Evolutionary conservation across 2,797 vertebrate species (phyloP).

Genomic region (Erpetoichthys calabaricus): DNA sequence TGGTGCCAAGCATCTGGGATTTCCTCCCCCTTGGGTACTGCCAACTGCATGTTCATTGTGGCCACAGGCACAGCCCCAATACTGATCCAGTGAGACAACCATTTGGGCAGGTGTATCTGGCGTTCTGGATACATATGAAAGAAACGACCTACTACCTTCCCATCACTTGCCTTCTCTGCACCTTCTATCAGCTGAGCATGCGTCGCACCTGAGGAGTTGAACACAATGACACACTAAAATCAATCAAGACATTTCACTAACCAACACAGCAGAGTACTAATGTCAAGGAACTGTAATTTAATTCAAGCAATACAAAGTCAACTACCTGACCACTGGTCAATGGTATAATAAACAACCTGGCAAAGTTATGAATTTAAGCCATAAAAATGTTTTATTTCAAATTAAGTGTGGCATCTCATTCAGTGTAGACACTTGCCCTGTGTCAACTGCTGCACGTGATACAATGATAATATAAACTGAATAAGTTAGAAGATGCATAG

Average conservation of each 20-base stretch:
- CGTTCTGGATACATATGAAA: slow-evolving; percentile 46
- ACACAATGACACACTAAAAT: slow-evolving; percentile 7
- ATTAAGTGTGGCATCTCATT: too few species aligned
- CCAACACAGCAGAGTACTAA: background rate
- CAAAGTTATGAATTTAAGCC: too few species aligned
- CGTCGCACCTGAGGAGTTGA: slow-evolving; percentile 40
- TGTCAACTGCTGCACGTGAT: too few species aligned
- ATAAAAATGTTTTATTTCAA: too few species aligned
- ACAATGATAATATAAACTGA: too few species aligned
- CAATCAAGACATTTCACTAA: background rate
- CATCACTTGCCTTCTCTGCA: slow-evolving; percentile 37
- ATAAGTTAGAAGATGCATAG: too few species aligned
- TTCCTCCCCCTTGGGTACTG: slow-evolving; percentile 43
- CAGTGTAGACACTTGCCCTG: too few species aligned
- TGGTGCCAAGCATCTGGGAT: slow-evolving; percentile 64
- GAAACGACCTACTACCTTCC: slow-evolving; percentile 39
- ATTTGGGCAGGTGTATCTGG: slow-evolving; percentile 31
- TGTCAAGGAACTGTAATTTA: background rate
- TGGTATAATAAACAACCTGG: too few species aligned
- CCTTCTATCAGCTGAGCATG: slow-evolving; percentile 50
- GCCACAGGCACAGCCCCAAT: slow-evolving; percentile 46
- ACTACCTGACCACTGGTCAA: too few species aligned
- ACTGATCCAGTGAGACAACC: slow-evolving; percentile 49
- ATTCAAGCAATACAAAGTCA: background rate
- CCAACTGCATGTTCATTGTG: slow-evolving; percentile 63